phyloP scores from a whole-genome alignment of 1,140 invertebrate species.

The Aphaenogaster floridana region DNA sequence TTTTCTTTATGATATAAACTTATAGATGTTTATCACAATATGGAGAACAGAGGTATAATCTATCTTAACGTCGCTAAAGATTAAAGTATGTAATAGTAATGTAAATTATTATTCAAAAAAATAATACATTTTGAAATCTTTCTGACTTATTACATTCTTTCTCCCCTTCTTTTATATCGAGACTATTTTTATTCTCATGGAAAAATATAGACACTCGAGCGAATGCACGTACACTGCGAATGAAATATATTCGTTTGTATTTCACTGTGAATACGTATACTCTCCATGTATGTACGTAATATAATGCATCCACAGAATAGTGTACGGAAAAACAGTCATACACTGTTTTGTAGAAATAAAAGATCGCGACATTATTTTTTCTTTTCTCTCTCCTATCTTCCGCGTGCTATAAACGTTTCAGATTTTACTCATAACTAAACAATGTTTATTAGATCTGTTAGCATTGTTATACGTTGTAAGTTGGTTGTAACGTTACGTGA shows the following conservation, averaged over 20 bases:
- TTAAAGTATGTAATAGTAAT: not conserved
- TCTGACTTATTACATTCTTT: not conserved
- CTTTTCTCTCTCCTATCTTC: constrained; percentile 17
- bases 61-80: not conserved
- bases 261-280: not conserved
- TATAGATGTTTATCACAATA: not conserved
- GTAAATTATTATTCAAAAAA: constrained; percentile 29
- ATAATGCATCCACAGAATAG: constrained; percentile 6
- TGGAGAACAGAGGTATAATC: not conserved
- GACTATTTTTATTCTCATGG: not conserved
- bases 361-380: constrained; percentile 35
- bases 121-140: not conserved
- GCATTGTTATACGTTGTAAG: constrained; percentile 3
- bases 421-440: constrained; percentile 32
- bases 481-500: not conserved
- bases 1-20: not conserved
- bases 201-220: not conserved
- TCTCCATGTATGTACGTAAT: not conserved
- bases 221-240: not conserved
- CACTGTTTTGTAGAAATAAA: constrained; percentile 46
- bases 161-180: not conserved
- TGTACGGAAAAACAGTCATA: constrained; percentile 10
- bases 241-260: constrained; percentile 40
- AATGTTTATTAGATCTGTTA: not conserved
- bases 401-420: not conserved